phyloP scores from a whole-genome alignment of 2,797 vertebrate species.

The Channallabes apus region DNA sequence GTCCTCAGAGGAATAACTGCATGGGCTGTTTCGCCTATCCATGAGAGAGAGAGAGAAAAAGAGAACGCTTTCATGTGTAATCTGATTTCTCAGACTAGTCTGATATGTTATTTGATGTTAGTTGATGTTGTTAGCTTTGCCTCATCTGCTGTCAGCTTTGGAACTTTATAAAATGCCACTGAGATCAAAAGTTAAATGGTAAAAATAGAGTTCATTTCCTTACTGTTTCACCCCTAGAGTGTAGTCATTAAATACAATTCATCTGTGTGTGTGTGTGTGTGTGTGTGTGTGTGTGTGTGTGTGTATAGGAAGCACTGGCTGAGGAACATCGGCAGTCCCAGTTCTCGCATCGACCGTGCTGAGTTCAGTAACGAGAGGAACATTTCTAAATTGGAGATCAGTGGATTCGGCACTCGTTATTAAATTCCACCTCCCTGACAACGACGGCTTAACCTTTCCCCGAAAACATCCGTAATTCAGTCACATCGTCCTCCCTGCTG shows the following conservation, averaged over 20 bases:
- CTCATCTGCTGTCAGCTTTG: neutral
- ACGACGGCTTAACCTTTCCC: slow-evolving; percentile 26
- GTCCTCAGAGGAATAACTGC: slow-evolving; percentile 42
- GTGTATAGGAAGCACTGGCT: slow-evolving; percentile 84
- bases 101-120: slow-evolving; percentile 24
- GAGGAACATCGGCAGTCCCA: slow-evolving; percentile 84
- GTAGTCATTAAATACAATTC: neutral
- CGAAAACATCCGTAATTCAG: neutral
- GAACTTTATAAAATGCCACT: neutral
- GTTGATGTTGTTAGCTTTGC: slow-evolving; percentile 22
- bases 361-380: slow-evolving; percentile 83
- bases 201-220: neutral
- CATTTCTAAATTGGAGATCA: slow-evolving; percentile 81
- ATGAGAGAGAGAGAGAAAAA: slow-evolving; percentile 9
- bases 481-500: slow-evolving; percentile 11
- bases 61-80: slow-evolving; percentile 41
- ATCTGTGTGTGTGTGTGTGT: neutral
- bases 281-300: slow-evolving; percentile 1
- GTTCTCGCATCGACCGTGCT: slow-evolving; percentile 81
- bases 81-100: slow-evolving; percentile 32
- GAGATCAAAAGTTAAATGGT: neutral
- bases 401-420: slow-evolving; percentile 81
- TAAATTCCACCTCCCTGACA: slow-evolving; percentile 50
- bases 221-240: neutral
- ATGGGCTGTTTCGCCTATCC: slow-evolving; percentile 34